These are phyloP conservation scores for Agrochola lychnidis DNA, from an alignment of 2,888 invertebrate species.

Conservation along the genomic window DNA sequence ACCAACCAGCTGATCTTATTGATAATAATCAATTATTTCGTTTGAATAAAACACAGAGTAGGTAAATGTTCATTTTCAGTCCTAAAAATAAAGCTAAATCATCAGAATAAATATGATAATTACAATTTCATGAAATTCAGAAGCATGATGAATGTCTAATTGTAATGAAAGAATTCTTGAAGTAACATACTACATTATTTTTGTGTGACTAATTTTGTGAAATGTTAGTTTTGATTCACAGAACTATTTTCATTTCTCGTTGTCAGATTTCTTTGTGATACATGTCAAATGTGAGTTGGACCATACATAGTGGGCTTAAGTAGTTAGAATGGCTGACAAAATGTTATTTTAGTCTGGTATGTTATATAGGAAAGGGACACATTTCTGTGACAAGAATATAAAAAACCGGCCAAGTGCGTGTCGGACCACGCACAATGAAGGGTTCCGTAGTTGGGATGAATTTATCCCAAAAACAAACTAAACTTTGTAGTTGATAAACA, in stretches of 20 bases:
- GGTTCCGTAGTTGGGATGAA: too few relatives aligned
- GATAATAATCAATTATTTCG: slow-evolving; percentile 26
- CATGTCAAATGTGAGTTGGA: slow-evolving; percentile 2
- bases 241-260: slow-evolving; percentile 11
- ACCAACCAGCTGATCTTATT: not conserved
- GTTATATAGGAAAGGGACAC: not conserved
- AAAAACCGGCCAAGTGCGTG: too few relatives aligned
- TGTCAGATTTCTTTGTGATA: slow-evolving; percentile 24
- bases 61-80: not conserved
- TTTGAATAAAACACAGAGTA: slow-evolving; percentile 25
- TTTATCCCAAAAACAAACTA: too few relatives aligned
- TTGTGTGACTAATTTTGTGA: not conserved
- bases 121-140: not conserved
- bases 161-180: slow-evolving; percentile 12
- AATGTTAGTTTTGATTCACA: slow-evolving; percentile 29
- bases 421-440: too few relatives aligned
- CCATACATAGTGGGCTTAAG: not conserved
- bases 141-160: not conserved
- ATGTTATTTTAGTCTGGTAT: not conserved
- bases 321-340: not conserved
- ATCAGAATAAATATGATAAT: slow-evolving; percentile 5
- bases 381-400: not conserved
- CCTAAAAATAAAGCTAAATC: slow-evolving; percentile 21
- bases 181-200: slow-evolving; percentile 1
- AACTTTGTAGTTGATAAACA: too few relatives aligned